phyloP scores from a whole-genome alignment of 2,797 vertebrate species.

The Rhinella marina region DNA sequence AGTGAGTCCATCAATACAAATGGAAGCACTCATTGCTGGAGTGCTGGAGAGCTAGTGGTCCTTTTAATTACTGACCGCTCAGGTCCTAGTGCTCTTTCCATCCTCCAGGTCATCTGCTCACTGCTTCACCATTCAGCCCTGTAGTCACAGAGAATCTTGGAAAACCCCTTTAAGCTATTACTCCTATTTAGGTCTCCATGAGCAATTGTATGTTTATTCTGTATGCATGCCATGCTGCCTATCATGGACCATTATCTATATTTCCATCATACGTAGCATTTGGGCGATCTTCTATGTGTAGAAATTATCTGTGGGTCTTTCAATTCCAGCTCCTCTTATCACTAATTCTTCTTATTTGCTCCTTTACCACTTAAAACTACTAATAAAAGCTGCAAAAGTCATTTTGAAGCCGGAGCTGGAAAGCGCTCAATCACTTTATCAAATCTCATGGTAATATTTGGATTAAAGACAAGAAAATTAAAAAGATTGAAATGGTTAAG shows the following conservation, averaged over 20 bases:
- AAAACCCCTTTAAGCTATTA: too few relatives aligned
- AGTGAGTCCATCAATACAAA: too few relatives aligned
- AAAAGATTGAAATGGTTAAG: slow-evolving; percentile 64
- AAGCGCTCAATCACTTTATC: slow-evolving; percentile 64
- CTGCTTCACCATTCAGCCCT: too few relatives aligned
- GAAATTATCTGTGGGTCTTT: slow-evolving; percentile 51
- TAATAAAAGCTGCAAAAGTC: slow-evolving; percentile 53
- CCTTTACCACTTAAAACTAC: slow-evolving; percentile 59
- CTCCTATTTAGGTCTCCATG: too few relatives aligned
- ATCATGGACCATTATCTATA: background rate
- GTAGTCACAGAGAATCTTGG: too few relatives aligned
- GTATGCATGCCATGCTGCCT: background rate
- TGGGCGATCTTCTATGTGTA: slow-evolving; percentile 3
- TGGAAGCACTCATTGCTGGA: too few relatives aligned
- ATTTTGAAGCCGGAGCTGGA: slow-evolving; percentile 63
- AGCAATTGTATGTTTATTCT: too few relatives aligned
- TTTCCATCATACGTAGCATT: background rate
- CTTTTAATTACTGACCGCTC: too few relatives aligned
- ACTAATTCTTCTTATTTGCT: slow-evolving; percentile 53
- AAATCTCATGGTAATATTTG: slow-evolving; percentile 68
- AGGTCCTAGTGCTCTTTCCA: too few relatives aligned
- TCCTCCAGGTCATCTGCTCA: too few relatives aligned
- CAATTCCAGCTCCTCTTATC: slow-evolving; percentile 49
- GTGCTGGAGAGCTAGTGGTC: too few relatives aligned
- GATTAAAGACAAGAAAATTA: slow-evolving; percentile 67